Evolutionary conservation across 1,140 invertebrate genomes (phyloP).

Genomic region (Ephestia elutella): DNA sequence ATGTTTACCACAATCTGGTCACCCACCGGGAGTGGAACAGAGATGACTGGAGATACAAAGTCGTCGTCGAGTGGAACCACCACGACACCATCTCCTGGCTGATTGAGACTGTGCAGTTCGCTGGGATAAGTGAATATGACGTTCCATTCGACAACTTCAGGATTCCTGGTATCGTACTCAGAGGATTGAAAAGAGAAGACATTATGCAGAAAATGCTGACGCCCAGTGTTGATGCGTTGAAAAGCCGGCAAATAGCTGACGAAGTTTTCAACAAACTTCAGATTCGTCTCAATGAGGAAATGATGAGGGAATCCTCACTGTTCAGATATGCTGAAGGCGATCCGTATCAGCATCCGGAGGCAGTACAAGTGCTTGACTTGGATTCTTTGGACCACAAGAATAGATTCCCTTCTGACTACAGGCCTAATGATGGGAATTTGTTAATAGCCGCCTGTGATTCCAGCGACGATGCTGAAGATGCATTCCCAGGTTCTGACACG

Average conservation of each 20-base stretch:
- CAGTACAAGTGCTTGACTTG: slow-evolving; percentile 48
- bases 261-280: slow-evolving; percentile 69
- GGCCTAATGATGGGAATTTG: slow-evolving; percentile 39
- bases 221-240: slow-evolving; percentile 41
- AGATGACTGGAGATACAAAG: slow-evolving; percentile 73
- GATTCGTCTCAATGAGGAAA: slow-evolving; percentile 48
- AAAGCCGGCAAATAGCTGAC: slow-evolving; percentile 56
- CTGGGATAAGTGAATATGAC: slow-evolving; percentile 63
- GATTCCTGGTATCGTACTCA: slow-evolving; percentile 67
- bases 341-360: slow-evolving; percentile 42
- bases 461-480: slow-evolving; percentile 57
- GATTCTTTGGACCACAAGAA: slow-evolving; percentile 48
- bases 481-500: slow-evolving; percentile 41
- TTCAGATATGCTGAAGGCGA: slow-evolving; percentile 48
- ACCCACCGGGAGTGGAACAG: slow-evolving; percentile 43
- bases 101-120: slow-evolving; percentile 61
- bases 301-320: slow-evolving; percentile 46
- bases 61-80: slow-evolving; percentile 72
- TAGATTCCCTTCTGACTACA: slow-evolving; percentile 46
- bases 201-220: slow-evolving; percentile 62
- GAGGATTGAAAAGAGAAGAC: slow-evolving; percentile 65
- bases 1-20: slow-evolving; percentile 54
- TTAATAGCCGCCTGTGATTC: slow-evolving; percentile 41
- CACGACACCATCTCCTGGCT: slow-evolving; percentile 76
- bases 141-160: slow-evolving; percentile 67